These are phyloP conservation scores for Drosophila willistoni DNA, from an alignment of 1,140 invertebrate species.

Conservation along the genomic window DNA sequence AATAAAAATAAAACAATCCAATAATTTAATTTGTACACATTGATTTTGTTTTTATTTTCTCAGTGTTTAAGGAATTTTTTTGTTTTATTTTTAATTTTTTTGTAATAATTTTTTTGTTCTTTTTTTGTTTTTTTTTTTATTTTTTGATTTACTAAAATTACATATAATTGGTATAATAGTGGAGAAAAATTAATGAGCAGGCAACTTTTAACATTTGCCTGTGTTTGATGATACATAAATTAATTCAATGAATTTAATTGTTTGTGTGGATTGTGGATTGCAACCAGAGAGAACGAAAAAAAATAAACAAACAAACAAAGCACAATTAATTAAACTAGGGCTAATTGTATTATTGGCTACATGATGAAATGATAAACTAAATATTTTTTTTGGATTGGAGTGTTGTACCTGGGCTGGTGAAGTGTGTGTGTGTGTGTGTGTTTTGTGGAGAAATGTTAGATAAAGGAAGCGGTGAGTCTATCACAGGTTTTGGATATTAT, in stretches of 20 bases:
- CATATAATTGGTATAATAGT: slow-evolving; percentile 21
- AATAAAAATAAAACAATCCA: background rate
- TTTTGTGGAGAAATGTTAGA: background rate
- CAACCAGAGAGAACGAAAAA: background rate
- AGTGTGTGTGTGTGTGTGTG: no score
- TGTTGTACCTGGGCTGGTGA: background rate
- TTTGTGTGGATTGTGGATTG: slow-evolving; percentile 28
- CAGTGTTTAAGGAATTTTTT: slow-evolving; percentile 28
- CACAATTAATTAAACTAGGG: slow-evolving; percentile 54
- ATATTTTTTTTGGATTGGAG: slow-evolving; percentile 40
- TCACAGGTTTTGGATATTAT: slow-evolving; percentile 54
- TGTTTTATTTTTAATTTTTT: slow-evolving; percentile 14
- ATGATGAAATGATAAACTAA: slow-evolving; percentile 44
- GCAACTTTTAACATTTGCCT: slow-evolving; percentile 27
- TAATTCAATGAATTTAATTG: slow-evolving; percentile 66
- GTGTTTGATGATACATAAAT: slow-evolving; percentile 54
- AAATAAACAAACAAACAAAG: slow-evolving; percentile 28
- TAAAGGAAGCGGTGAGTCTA: slow-evolving; percentile 54
- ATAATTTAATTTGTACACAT: slow-evolving; percentile 34
- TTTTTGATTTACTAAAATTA: slow-evolving; percentile 19
- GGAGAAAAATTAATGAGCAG: slow-evolving; percentile 33
- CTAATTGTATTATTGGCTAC: slow-evolving; percentile 63
- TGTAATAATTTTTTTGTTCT: slow-evolving; percentile 23
- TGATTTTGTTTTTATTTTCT: slow-evolving; percentile 40
- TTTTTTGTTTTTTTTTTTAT: slow-evolving; percentile 26